phyloP scores from a whole-genome alignment of 2,888 invertebrate genomes.

The Eugnorisma glareosa region DNA sequence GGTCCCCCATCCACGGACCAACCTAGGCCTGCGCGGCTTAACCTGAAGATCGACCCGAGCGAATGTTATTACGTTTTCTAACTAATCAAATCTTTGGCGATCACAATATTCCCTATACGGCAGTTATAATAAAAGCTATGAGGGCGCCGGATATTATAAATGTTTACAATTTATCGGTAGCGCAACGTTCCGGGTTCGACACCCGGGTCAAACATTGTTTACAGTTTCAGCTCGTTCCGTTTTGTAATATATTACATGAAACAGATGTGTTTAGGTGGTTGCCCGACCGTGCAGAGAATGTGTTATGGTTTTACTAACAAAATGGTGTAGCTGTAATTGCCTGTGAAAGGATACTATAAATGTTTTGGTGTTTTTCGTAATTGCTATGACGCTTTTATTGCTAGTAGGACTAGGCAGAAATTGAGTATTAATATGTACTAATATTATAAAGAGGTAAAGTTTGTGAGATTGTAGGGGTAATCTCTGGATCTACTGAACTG shows the following conservation, averaged over 20 bases:
- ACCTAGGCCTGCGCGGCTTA: neutral
- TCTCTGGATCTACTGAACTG: no score
- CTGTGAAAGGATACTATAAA: conserved; percentile 25
- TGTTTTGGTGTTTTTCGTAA: conserved; percentile 4
- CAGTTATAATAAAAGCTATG: conserved; percentile 27
- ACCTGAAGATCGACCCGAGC: neutral
- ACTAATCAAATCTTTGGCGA: neutral
- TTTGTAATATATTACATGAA: conserved; percentile 55
- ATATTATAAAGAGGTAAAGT: no score
- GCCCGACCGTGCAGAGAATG: conserved; percentile 34
- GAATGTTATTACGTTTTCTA: no score
- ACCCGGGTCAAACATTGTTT: conserved; percentile 63
- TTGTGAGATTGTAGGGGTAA: no score
- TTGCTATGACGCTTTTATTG: neutral
- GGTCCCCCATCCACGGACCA: neutral
- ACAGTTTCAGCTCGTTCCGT: conserved; percentile 47
- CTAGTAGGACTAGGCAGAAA: neutral
- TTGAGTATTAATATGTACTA: no score
- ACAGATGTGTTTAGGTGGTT: conserved; percentile 56
- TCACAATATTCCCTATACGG: neutral
- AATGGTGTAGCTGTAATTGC: conserved; percentile 14
- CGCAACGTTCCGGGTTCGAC: conserved; percentile 64
- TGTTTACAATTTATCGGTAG: conserved; percentile 51
- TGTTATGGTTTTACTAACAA: conserved; percentile 44
- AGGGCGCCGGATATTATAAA: conserved; percentile 44